Base-by-base conservation (phyloP, 1,140 invertebrate genomes). In the Belonocnema kinseyi region DNA sequence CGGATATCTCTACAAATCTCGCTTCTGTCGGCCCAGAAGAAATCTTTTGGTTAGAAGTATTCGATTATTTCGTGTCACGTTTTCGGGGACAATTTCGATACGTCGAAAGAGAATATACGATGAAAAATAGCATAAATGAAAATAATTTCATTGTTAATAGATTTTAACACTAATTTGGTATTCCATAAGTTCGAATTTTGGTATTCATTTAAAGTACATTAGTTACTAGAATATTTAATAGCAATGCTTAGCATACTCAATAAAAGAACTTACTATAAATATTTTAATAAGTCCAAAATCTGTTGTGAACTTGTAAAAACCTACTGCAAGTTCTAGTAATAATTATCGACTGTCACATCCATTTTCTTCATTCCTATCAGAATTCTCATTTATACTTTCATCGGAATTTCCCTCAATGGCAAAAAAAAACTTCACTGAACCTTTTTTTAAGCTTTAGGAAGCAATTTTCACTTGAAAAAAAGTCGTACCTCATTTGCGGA, bases 401-500 rank as follows among this genome's bases (percentile, higher is more conserved):
- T 54, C 17, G 5, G 7, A 19, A 5, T 17, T 54, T 54, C 17
- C n/a, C 8, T 54, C n/a, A 4, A 17, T n/a, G 53, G n/a, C 21
- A 26, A 54, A 54, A 54, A 54, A 54, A 54, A 19, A 54, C 17
- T 54, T 17, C 5, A 54, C n/a, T 54, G 17, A 54, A 54, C 53
- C 3, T n/a, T 17, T 54, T 54, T 54, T 16, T 2, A 17, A n/a
- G 53, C n/a, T 54, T 54, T 17, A 19, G 53, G 53, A 54, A 54
- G 53, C n/a, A 54, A 54, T 54, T 54, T 54, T 54, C 53, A 17
- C 53, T 54, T 17, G 0, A 54, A 54, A 54, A 54, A 54, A 54
- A 16, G 53, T 54, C n/a, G 53, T 54, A 17, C 53, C 53, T 54
- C 53, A 54, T 54, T 54, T 54, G 53, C 53, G 53, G 53, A 17